phyloP scores from a whole-genome alignment of 2,113 vertebrate species.

The Galbula dea region DNA sequence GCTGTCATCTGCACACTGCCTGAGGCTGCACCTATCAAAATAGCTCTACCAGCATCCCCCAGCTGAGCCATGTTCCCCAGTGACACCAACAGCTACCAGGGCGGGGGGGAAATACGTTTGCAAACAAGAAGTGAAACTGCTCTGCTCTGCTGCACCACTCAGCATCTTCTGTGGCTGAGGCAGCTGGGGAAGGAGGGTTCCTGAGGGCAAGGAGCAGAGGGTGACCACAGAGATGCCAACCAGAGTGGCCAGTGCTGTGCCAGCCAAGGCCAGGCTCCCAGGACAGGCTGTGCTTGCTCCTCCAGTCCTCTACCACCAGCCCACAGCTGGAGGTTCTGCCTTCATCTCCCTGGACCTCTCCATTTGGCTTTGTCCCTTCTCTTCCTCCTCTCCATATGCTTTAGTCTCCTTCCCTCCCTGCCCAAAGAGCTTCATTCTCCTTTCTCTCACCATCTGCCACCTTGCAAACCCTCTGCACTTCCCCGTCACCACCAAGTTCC shows the following conservation, averaged over 20 bases:
- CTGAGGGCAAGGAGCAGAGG: background rate
- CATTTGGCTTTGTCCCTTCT: background rate
- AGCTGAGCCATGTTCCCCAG: fast-evolving
- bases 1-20: background rate
- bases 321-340: too few species aligned
- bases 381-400: background rate
- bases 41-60: background rate
- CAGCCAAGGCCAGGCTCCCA: fast-evolving
- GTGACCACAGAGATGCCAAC: background rate
- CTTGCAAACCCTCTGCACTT: background rate
- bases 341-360: background rate
- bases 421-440: background rate
- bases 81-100: background rate
- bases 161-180: fast-evolving
- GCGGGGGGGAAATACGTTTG: background rate
- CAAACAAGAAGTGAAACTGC: constrained; percentile 19
- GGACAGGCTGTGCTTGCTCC: fast-evolving
- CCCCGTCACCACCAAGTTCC: background rate
- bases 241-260: fast-evolving
- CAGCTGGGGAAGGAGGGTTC: background rate
- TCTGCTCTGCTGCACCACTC: background rate
- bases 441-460: background rate
- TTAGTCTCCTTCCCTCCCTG: background rate
- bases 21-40: background rate
- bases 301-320: fast-evolving